Percentiles rank a stretch among this genome's conserved stretches.
Conservation (phyloP, 1,140 invertebrate genomes). For the Thaumatotibia leucotreta region DNA sequence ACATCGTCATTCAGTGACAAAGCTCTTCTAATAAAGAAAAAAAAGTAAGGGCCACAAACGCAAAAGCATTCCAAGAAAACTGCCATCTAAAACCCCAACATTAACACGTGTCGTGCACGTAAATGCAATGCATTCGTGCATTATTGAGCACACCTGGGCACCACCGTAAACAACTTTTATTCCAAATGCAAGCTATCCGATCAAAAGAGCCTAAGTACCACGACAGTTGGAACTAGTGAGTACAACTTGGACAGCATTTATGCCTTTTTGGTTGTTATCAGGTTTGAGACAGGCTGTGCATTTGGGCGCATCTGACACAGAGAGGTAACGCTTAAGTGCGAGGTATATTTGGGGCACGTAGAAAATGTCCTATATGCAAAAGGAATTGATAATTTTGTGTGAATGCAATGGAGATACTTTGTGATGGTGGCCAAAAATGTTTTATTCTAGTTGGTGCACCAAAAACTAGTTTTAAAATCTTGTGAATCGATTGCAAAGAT, state of each 20-base stretch:
- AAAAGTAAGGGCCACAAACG: too few species aligned
- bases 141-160: slow-evolving; percentile 12
- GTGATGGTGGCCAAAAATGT: too few species aligned
- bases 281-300: not conserved
- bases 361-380: not conserved
- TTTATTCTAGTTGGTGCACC: too few species aligned
- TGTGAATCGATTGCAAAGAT: too few species aligned
- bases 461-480: too few species aligned
- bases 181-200: not conserved
- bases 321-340: not conserved
- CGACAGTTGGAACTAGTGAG: not conserved
- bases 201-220: not conserved
- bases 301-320: not conserved
- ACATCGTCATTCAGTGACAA: too few species aligned
- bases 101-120: slow-evolving; percentile 7
- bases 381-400: not conserved
- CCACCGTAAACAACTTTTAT: slow-evolving; percentile 11
- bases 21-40: too few species aligned
- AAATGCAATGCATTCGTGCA: slow-evolving; percentile 13
- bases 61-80: too few species aligned
- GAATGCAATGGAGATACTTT: too few species aligned
- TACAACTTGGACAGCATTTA: not conserved
- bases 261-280: not conserved
- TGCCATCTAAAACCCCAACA: not conserved
- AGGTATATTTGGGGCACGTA: not conserved